A percentile compares a stretch with the other conserved stretches of the same genome.
phyloP scores from a whole-genome alignment of 2,797 vertebrate genomes.

The Miichthys miiuy region DNA sequence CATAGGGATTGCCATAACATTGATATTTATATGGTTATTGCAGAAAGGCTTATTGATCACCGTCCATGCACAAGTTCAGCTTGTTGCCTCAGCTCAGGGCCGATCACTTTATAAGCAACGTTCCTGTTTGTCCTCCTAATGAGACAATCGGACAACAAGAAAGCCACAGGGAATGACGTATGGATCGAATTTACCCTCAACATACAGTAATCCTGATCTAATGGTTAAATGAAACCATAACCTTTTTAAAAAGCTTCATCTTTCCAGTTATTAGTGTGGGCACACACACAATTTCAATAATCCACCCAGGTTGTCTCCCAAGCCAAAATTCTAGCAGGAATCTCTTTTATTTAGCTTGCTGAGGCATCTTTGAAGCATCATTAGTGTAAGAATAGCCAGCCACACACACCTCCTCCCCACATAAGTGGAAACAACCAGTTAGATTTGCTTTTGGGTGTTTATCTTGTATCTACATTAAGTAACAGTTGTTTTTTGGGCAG shows the following conservation, averaged over 20 bases:
- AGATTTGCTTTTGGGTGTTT: background rate
- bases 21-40: constrained; percentile 67
- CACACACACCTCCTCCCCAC: background rate
- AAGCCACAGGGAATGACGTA: background rate
- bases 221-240: background rate
- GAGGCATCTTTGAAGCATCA: constrained; percentile 11
- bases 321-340: constrained; percentile 13
- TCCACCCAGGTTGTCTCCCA: background rate
- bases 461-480: background rate
- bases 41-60: constrained; percentile 71
- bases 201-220: constrained; percentile 17
- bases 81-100: constrained; percentile 46
- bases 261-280: constrained; percentile 14
- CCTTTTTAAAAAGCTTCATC: constrained; percentile 16
- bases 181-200: constrained; percentile 30
- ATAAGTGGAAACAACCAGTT: constrained; percentile 8
- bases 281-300: background rate
- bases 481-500: background rate
- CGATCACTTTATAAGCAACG: constrained; percentile 31
- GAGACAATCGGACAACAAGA: constrained; percentile 25
- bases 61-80: constrained; percentile 38
- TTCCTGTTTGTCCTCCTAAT: constrained; percentile 57
- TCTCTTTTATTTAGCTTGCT: constrained; percentile 16
- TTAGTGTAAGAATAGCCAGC: constrained; percentile 4
- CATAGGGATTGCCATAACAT: constrained; percentile 64